phyloP scores from a whole-genome alignment of 1,140 invertebrate genomes.

The Plutomurus gul region DNA sequence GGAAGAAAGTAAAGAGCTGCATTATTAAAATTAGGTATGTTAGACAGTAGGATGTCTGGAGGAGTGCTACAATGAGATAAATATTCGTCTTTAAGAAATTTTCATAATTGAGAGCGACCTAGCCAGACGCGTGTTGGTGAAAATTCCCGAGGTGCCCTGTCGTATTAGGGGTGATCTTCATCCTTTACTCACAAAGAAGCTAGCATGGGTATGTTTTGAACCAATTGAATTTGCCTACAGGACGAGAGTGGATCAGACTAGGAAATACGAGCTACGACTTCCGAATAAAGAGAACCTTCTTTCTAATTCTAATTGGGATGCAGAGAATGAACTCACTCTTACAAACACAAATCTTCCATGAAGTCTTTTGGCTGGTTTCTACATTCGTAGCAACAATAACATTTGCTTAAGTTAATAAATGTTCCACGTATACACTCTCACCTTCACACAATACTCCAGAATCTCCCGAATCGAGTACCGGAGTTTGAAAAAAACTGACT shows the following conservation, averaged over 20 bases:
- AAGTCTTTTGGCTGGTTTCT: no score
- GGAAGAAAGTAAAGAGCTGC: background rate
- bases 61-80: constrained; percentile 20
- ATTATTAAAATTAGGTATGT: background rate
- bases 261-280: background rate
- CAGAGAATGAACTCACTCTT: background rate
- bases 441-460: no score
- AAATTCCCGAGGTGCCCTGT: constrained; percentile 32
- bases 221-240: no score
- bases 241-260: no score
- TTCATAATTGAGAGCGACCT: constrained; percentile 42
- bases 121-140: background rate
- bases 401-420: no score
- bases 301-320: background rate
- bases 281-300: no score
- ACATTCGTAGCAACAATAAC: no score
- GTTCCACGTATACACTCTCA: no score
- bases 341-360: no score
- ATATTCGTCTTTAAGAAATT: constrained; percentile 34
- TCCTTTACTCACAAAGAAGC: background rate
- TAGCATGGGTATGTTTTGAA: background rate
- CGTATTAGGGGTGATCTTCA: background rate
- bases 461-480: no score
- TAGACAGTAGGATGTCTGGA: background rate
- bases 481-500: no score